These are phyloP conservation scores for Lepeophtheirus nordmannii DNA, from an alignment of 2,888 invertebrate species.

Conservation along the genomic window DNA sequence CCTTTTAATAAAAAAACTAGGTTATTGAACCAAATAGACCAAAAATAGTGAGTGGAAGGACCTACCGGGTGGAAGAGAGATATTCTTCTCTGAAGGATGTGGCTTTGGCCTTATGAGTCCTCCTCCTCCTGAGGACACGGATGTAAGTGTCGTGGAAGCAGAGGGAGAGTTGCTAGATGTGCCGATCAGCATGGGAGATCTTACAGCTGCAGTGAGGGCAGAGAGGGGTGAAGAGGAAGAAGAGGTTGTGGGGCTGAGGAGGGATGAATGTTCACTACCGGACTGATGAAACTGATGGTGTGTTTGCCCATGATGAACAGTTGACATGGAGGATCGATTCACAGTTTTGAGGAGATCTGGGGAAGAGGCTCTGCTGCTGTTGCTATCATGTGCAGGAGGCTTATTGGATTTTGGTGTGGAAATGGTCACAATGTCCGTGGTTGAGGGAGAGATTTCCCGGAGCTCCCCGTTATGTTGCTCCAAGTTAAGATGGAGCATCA, in stretches of 20 bases:
- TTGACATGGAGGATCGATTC: neutral
- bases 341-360: neutral
- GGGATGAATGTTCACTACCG: neutral
- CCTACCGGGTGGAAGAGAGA: neutral
- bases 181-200: neutral
- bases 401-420: neutral
- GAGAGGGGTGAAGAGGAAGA: constrained; percentile 7
- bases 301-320: too few species aligned
- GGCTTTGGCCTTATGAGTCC: constrained; percentile 3
- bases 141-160: too few species aligned
- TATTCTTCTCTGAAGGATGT: neutral
- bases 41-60: too few species aligned
- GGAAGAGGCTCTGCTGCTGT: neutral
- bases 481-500: constrained; percentile 21
- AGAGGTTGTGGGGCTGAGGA: neutral
- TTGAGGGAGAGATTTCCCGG: constrained; percentile 3
- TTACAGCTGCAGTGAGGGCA: constrained; percentile 11
- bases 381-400: neutral
- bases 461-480: constrained; percentile 14
- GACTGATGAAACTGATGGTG: neutral
- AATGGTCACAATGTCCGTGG: neutral
- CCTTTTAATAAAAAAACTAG: neutral
- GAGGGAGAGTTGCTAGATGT: neutral
- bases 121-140: neutral
- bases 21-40: too few species aligned